Base-by-base conservation (phyloP, 1,140 invertebrate species). In the Archivesica marissinica region DNA sequence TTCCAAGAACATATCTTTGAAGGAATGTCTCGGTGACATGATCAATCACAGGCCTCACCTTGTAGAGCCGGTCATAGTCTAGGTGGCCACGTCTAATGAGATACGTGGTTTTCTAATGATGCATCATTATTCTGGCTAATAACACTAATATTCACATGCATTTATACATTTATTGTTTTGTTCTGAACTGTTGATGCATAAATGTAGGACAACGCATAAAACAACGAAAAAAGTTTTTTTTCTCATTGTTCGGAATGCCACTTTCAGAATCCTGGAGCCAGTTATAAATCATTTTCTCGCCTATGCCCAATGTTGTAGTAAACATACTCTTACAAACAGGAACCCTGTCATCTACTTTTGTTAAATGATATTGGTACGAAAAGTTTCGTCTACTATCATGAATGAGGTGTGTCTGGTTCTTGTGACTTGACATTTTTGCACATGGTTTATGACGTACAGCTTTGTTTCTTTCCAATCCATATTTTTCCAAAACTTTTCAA, bases 291-390 rank as follows among this genome's bases (percentile, higher is more conserved):
- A 23, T 35, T 78, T 28, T 78, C 44, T 78, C 75, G 11, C 47
- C 56, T 39, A 78, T 61, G 15, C 75, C 54, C 20, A 61, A 54
- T 61, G 75, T 78, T 9, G 33, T 30, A 4, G 39, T 38, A 41
- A 78, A 61, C 39, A 78, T 25, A 33, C 54, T 78, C 25, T 78
- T 78, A 64, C 54, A 78, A 28, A 78, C 54, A 28, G 33, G 75
- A 28, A 78, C 30, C 15, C 7, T 39, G 39, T 61, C 35, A 28
- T 39, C 41, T 28, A 1, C 1, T 41, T 61, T 78, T 6, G 6
- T 59, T 23, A 78, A 39, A 44, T 56, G 64, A 44, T 78, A 78
- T 78, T 20, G 59, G n/a, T 78, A 78, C 7, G 75, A 59, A 64
- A 78, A 78, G 30, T 78, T 59, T 61, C 54, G 6, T 64, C 74